Conservation (phyloP, 2,888 invertebrate species). For the Trissoscelio sp. region DNA sequence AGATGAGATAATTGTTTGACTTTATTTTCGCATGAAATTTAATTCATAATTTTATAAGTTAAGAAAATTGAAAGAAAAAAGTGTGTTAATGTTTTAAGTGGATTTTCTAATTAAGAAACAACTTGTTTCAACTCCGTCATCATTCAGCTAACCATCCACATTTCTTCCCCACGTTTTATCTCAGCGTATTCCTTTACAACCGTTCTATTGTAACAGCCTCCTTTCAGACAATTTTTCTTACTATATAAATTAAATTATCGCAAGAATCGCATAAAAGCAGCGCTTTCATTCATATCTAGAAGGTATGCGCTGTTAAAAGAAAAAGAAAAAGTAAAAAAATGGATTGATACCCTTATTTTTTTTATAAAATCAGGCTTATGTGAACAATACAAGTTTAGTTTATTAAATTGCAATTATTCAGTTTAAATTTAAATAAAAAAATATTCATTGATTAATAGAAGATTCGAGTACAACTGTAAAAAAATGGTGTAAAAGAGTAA, state of each 20-base stretch:
- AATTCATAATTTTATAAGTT: neutral
- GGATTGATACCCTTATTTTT: no score
- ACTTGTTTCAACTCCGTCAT: conserved; percentile 19
- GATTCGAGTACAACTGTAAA: no score
- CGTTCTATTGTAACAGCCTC: conserved; percentile 49
- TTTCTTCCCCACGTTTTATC: conserved; percentile 44
- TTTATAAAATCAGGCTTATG: no score
- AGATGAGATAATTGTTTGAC: no score
- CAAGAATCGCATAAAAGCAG: conserved; percentile 49
- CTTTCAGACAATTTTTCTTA: conserved; percentile 53
- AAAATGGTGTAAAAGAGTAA: no score
- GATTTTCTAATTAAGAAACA: conserved; percentile 24
- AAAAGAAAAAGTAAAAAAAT: neutral
- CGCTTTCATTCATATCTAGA: conserved; percentile 58
- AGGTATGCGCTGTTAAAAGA: neutral
- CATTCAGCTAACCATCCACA: conserved; percentile 31
- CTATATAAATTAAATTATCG: conserved; percentile 56
- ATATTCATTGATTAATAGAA: no score
- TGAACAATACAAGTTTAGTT: no score
- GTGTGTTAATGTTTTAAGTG: neutral
- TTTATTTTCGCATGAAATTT: no score
- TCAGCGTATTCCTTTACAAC: conserved; percentile 51
- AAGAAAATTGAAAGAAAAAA: neutral
- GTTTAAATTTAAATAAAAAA: no score
- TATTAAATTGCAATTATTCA: no score